Evolutionary conservation across 2,797 vertebrate genomes (phyloP).

Genomic region (Peromyscus eremicus): DNA sequence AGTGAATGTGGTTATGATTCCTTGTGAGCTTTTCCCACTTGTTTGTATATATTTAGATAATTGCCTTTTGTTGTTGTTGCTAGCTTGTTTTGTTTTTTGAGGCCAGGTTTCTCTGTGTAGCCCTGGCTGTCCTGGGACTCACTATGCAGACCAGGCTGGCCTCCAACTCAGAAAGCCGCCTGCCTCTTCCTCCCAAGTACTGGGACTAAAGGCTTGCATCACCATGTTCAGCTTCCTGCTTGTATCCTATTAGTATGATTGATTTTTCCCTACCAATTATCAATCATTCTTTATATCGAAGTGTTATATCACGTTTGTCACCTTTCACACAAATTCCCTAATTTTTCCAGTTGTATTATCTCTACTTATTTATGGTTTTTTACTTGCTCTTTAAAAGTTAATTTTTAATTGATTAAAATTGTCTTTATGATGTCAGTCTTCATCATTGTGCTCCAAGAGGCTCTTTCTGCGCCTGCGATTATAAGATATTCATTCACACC

Average conservation of each 20-base stretch:
- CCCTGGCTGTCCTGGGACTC: neutral
- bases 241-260: neutral
- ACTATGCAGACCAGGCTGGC: neutral
- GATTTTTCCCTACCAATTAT: neutral
- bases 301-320: neutral
- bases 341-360: neutral
- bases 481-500: neutral
- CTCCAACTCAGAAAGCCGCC: neutral
- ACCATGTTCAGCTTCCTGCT: neutral
- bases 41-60: neutral
- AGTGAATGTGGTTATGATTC: neutral
- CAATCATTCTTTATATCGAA: constrained; percentile 24
- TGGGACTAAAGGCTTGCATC: neutral
- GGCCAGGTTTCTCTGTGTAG: neutral
- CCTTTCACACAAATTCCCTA: neutral
- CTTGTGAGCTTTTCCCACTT: neutral
- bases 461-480: neutral
- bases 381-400: neutral
- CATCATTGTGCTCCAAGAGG: neutral
- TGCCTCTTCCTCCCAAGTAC: neutral
- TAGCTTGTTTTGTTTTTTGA: neutral
- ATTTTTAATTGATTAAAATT: neutral
- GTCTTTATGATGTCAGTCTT: neutral
- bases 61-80: neutral
- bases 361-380: neutral